A percentile compares a stretch with the other conserved stretches of the same genome.
phyloP scores from a whole-genome alignment of 2,888 invertebrate species.

The Dermolepida albohirtum region DNA sequence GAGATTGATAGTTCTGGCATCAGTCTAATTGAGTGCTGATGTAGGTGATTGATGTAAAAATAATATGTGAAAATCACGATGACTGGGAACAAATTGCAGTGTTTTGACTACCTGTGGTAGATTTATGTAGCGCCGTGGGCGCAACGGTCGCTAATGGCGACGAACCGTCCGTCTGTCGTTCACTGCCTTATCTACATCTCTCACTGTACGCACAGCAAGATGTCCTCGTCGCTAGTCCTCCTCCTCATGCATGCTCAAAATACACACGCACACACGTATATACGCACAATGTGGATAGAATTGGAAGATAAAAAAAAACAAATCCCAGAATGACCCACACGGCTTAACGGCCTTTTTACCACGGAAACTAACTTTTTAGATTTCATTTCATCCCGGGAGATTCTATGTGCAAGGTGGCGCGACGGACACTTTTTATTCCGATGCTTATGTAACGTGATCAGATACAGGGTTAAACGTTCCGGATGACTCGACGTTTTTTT shows the following conservation, averaged over 20 bases:
- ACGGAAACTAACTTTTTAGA: slow-evolving; percentile 32
- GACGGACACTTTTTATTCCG: slow-evolving; percentile 38
- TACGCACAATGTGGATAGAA: slow-evolving; percentile 24
- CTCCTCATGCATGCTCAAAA: slow-evolving; percentile 21
- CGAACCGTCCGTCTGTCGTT: slow-evolving; percentile 41
- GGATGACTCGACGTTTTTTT: slow-evolving; percentile 44
- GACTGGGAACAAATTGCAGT: slow-evolving; percentile 60
- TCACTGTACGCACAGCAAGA: slow-evolving; percentile 39
- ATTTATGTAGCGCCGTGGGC: slow-evolving; percentile 56
- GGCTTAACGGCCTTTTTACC: slow-evolving; percentile 26
- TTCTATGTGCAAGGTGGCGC: slow-evolving; percentile 29
- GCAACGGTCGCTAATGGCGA: slow-evolving; percentile 43
- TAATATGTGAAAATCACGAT: slow-evolving; percentile 65
- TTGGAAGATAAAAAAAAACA: slow-evolving; percentile 15
- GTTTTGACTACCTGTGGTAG: slow-evolving; percentile 60
- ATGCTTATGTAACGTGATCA: slow-evolving; percentile 41
- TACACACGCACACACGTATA: slow-evolving; percentile 14
- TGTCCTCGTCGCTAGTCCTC: slow-evolving; percentile 39
- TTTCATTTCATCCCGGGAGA: slow-evolving; percentile 27
- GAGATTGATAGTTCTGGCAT: slow-evolving; percentile 56
- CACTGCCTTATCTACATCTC: slow-evolving; percentile 41
- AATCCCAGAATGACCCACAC: slow-evolving; percentile 19
- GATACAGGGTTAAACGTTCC: slow-evolving; percentile 42
- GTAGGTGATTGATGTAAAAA: slow-evolving; percentile 64
- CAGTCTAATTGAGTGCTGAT: slow-evolving; percentile 63